These are phyloP conservation scores for Pterostichus madidus DNA, from an alignment of 2,888 invertebrate genomes.

Conservation along the genomic window DNA sequence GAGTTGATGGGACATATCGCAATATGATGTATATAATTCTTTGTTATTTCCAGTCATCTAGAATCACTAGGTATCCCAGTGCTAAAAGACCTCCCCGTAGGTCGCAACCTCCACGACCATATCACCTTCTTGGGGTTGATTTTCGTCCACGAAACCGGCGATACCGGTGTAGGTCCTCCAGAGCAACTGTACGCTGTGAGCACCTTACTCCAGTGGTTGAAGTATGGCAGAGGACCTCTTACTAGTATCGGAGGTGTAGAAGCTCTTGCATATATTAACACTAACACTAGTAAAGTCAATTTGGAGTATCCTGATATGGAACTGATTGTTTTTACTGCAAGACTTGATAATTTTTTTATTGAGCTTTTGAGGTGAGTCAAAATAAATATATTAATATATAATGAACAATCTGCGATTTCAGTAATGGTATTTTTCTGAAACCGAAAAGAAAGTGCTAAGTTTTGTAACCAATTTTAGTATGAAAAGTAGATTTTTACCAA, in stretches of 20 bases:
- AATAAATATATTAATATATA: no score
- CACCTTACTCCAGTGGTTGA: conserved; percentile 68
- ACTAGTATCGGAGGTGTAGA: conserved; percentile 80
- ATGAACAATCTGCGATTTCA: no score
- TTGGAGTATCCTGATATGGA: conserved; percentile 84
- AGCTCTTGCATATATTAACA: conserved; percentile 81
- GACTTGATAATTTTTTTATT: conserved; percentile 73
- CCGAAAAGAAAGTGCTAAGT: no score
- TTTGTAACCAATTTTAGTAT: no score
- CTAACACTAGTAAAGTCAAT: conserved; percentile 78
- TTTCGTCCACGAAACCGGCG: conserved; percentile 68
- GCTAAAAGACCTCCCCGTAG: conserved; percentile 84
- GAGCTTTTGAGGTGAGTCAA: conserved; percentile 73
- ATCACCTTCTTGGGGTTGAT: conserved; percentile 79
- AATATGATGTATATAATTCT: no score
- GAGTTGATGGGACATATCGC: no score
- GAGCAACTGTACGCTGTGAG: background rate
- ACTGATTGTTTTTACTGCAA: conserved; percentile 82
- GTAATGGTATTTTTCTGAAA: no score
- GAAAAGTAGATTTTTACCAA: no score
- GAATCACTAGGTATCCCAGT: conserved; percentile 80
- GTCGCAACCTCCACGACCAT: conserved; percentile 83
- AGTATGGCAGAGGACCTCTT: conserved; percentile 79
- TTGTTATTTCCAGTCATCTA: conserved; percentile 76
- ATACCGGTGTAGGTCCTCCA: background rate